phyloP scores from a whole-genome alignment of 2,888 invertebrate genomes.

The Ornithoptera alexandrae region DNA sequence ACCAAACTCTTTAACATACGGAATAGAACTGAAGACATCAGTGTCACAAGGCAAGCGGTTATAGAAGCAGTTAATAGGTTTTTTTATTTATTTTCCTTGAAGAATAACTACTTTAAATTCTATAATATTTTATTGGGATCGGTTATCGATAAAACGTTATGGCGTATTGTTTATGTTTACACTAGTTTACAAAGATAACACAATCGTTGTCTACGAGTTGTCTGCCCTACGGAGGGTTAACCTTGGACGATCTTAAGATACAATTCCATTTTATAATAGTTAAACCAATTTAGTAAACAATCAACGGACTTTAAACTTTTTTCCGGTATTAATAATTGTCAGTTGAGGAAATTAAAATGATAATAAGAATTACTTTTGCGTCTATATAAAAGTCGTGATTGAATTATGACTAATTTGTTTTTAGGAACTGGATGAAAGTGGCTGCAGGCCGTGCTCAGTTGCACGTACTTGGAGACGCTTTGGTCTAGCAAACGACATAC shows the following conservation, averaged over 20 bases:
- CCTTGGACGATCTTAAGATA: slow-evolving; percentile 42
- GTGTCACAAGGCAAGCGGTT: no score
- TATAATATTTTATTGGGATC: background rate
- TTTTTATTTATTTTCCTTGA: background rate
- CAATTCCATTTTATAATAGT: slow-evolving; percentile 9
- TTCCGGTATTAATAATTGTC: background rate
- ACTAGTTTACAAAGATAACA: slow-evolving; percentile 10
- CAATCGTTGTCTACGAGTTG: slow-evolving; percentile 43
- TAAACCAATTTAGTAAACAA: background rate
- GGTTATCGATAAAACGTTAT: background rate
- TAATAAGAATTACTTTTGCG: background rate
- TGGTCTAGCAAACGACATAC: no score
- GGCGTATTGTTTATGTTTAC: slow-evolving; percentile 1
- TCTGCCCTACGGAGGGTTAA: slow-evolving; percentile 43
- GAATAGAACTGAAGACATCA: no score
- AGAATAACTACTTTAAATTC: background rate
- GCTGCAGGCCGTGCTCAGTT: no score
- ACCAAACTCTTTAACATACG: no score
- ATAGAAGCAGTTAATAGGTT: no score
- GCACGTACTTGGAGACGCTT: no score
- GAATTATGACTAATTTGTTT: no score
- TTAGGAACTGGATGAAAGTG: background rate
- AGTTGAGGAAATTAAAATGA: background rate
- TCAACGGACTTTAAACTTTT: background rate
- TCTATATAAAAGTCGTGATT: no score